Evolutionary conservation across 1,140 invertebrate genomes (phyloP).

Genomic region (Cotesia vestalis): DNA sequence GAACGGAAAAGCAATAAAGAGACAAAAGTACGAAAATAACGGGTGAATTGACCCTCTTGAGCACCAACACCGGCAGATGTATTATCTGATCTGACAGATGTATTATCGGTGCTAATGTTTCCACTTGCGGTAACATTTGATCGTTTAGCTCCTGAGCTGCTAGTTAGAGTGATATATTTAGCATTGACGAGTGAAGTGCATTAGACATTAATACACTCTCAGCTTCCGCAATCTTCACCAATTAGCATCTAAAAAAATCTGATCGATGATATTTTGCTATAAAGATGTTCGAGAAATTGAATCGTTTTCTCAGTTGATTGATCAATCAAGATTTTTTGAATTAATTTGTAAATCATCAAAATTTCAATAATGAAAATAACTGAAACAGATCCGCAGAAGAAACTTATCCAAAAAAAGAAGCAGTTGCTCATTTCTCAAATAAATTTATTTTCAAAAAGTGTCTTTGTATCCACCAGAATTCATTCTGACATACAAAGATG

Average conservation of each 20-base stretch:
- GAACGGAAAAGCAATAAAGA: background rate
- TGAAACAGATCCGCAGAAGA: background rate
- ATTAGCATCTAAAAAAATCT: background rate
- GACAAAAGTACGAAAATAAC: conserved; percentile 3
- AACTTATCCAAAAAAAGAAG: background rate
- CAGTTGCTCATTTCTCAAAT: no score
- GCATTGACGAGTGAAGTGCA: background rate
- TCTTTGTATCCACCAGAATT: no score
- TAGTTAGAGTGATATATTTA: conserved; percentile 22
- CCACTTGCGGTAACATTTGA: background rate
- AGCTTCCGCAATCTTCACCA: conserved; percentile 15
- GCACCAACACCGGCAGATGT: background rate
- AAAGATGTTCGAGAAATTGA: background rate
- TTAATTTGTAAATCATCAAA: background rate
- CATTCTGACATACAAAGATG: background rate
- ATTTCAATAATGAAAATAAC: conserved; percentile 15
- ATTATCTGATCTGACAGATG: conserved; percentile 13
- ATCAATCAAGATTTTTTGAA: background rate
- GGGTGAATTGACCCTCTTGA: background rate
- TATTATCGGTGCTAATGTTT: conserved; percentile 22
- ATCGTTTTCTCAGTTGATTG: background rate
- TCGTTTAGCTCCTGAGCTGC: conserved; percentile 10
- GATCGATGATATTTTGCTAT: background rate
- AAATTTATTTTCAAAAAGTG: no score
- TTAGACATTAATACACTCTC: conserved; percentile 6